Percentiles rank a stretch among this genome's conserved stretches.
These are phyloP conservation scores for Hydractinia echinata DNA, from an alignment of 30 jellyfish, hydroid and myxozoan genomes.

Conservation along the genomic window DNA sequence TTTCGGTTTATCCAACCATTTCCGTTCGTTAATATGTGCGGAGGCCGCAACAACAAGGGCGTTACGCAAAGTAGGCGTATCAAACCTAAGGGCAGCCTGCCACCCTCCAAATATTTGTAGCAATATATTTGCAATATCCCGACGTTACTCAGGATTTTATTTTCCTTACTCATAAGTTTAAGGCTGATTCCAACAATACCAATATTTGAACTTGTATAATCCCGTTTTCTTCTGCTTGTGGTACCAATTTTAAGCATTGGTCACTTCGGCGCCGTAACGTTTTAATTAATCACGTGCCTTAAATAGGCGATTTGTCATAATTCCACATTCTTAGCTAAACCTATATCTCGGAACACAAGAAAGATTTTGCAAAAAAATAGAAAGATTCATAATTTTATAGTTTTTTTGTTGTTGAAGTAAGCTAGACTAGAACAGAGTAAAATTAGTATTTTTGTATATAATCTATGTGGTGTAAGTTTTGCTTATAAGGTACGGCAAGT, in stretches of 20 bases:
- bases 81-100: constrained; percentile 46
- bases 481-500: neutral
- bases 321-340: no score
- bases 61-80: constrained; percentile 46
- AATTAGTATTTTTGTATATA: neutral
- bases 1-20: no score
- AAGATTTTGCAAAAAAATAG: constrained; percentile 28
- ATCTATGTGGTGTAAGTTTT: constrained; percentile 19
- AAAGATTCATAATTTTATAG: no score
- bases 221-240: no score
- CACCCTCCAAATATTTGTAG: constrained; percentile 26
- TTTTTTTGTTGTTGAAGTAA: neutral
- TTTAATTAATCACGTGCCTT: no score
- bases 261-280: no score
- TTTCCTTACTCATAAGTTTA: constrained; percentile 48
- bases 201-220: no score
- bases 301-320: no score
- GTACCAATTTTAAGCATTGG: no score
- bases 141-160: constrained; percentile 36
- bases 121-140: constrained; percentile 4
- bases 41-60: constrained; percentile 45
- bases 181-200: constrained; percentile 1
- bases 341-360: no score
- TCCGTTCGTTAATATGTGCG: neutral
- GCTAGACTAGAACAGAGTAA: constrained; percentile 27